Percentiles rank a stretch among this genome's conserved stretches.
Conservation (phyloP, 2,113 vertebrate species). For the Lanius ludovicianus region DNA sequence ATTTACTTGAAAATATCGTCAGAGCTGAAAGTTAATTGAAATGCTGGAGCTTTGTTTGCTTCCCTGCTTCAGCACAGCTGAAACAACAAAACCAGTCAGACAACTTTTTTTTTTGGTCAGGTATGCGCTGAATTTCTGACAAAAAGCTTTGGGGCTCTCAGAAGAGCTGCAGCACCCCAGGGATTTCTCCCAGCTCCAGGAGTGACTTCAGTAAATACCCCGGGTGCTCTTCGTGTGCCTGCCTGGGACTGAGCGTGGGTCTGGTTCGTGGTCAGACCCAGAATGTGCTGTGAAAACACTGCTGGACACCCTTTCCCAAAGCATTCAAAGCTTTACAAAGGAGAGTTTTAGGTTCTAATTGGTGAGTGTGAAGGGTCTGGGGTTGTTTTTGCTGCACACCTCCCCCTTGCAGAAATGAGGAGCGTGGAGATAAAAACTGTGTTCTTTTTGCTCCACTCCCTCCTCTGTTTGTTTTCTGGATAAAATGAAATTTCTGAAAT, state of each 20-base stretch:
- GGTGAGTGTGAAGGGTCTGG: neutral
- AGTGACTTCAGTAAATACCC: neutral
- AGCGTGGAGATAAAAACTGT: neutral
- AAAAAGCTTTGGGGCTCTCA: slow-evolving; percentile 15
- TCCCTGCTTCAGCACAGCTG: slow-evolving; percentile 15
- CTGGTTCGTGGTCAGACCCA: neutral
- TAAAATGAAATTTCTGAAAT: slow-evolving; percentile 14
- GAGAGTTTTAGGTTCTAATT: neutral
- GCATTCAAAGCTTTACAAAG: neutral
- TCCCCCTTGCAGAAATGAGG: neutral
- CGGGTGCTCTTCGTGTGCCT: neutral
- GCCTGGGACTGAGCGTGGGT: neutral
- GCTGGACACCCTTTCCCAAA: neutral
- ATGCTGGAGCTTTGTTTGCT: slow-evolving; percentile 47
- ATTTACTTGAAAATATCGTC: slow-evolving; percentile 50
- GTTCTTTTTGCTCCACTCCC: neutral
- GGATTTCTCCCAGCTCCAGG: neutral
- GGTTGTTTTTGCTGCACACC: neutral
- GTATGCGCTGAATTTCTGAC: slow-evolving; percentile 49
- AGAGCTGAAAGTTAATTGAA: slow-evolving; percentile 27
- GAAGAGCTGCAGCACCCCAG: neutral
- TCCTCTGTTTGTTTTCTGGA: neutral
- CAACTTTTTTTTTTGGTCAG: slow-evolving; percentile 21
- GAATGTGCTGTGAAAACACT: neutral
- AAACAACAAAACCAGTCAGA: slow-evolving; percentile 66